Percentiles rank a stretch among this genome's conserved stretches.
These are phyloP conservation scores for Erebia ligea DNA, from an alignment of 2,888 invertebrate genomes.

Conservation along the genomic window DNA sequence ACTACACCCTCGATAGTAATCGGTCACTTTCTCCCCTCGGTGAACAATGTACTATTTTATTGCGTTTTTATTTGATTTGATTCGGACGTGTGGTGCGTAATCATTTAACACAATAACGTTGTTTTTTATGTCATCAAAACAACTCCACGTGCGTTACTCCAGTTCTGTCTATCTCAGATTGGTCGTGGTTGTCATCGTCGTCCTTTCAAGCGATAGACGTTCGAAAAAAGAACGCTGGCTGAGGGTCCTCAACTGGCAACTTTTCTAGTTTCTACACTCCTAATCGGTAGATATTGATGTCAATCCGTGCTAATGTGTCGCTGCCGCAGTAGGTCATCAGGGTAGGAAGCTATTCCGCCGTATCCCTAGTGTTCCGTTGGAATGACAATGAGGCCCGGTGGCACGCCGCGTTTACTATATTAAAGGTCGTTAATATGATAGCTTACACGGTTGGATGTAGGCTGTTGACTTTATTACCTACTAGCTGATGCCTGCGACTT, in stretches of 20 bases:
- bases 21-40: too few species aligned
- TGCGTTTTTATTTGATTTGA: slow-evolving; percentile 11
- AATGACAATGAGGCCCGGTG: slow-evolving; percentile 34
- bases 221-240: neutral
- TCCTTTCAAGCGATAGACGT: too few species aligned
- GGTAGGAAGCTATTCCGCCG: slow-evolving; percentile 59
- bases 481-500: too few species aligned
- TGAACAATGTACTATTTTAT: too few species aligned
- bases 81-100: neutral
- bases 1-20: too few species aligned
- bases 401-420: slow-evolving; percentile 29
- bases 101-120: neutral
- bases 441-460: slow-evolving; percentile 11
- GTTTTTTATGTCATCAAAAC: slow-evolving; percentile 1
- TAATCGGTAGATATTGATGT: slow-evolving; percentile 54
- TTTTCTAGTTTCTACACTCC: slow-evolving; percentile 3
- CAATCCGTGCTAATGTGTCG: slow-evolving; percentile 64
- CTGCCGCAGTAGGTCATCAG: slow-evolving; percentile 62
- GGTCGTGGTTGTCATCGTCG: neutral
- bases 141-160: neutral
- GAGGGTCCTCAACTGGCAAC: neutral
- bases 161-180: neutral
- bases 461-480: neutral
- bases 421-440: slow-evolving; percentile 28
- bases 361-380: slow-evolving; percentile 33